Base-by-base conservation (phyloP, 2,113 vertebrate species). In the Speoplatyrhinus poulsoni region DNA sequence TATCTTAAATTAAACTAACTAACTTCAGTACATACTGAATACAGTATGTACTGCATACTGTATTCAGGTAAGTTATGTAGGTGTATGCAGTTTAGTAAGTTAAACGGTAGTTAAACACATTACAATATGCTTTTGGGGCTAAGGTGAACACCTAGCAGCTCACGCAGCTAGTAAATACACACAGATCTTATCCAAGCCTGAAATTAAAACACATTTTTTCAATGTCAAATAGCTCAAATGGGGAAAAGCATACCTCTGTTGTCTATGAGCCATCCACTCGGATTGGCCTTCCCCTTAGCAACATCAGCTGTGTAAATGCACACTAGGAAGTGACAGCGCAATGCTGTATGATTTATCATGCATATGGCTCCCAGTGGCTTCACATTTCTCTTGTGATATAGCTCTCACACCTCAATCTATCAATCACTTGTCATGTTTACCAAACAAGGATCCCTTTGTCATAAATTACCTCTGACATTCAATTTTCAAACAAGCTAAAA, bases 161-260 rank as follows among this genome's bases (percentile, higher is more conserved):
- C 56, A 41, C 48, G 58, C 41, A 62, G 47, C 50, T 59, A 36
- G 46, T 16, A 13, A 63, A 61, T 62, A 63, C 65, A 56, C 11
- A 60, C 67, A 68, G 63, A 0, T 41, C 65, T 77, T 57, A 47
- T 68, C 60, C 71, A 74, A 76, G 67, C 71, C 67, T 73, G 70
- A 73, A 82, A 84, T 85, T 65, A 78, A 80, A 82, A 76, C 70
- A 41, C 66, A 61, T 79, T 73, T 26, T 79, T 72, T 56, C 46
- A 57, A 54, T 61, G 60, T 68, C 74, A 68, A 50, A 71, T 70
- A 70, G 36, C 36, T 26, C 36, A 41, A 6, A 61, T 19, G 57
- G 46, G 26, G 1, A 9, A 58, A 53, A 12, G 60, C 36, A 33
- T 8, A 49, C 49, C 56, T 8, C n/a, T 46, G 15, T 72, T 75